A percentile compares a stretch with the other conserved stretches of the same genome.
Evolutionary conservation across 2,888 invertebrate species (phyloP).

Genomic region (Blastobasis lacticolella): DNA sequence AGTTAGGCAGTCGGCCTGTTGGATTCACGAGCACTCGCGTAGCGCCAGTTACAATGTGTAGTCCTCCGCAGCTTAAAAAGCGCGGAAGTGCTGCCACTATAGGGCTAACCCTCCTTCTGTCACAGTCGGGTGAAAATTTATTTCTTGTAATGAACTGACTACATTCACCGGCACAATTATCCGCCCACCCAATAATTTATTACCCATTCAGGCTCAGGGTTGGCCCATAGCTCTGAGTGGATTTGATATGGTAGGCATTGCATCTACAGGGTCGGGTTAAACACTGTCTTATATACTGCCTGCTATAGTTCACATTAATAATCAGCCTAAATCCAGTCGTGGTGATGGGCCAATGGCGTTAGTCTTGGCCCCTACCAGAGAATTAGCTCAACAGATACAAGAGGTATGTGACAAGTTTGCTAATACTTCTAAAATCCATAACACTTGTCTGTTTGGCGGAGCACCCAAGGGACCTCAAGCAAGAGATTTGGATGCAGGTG

Average conservation of each 20-base stretch:
- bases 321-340: slow-evolving; percentile 83
- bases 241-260: slow-evolving; percentile 90
- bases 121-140: no score
- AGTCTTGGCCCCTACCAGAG: slow-evolving; percentile 85
- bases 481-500: slow-evolving; percentile 81
- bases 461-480: slow-evolving; percentile 90
- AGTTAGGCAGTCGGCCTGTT: no score
- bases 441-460: slow-evolving; percentile 93
- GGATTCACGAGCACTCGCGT: no score
- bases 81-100: no score
- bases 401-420: slow-evolving; percentile 92
- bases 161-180: no score
- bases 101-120: no score
- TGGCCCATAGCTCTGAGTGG: slow-evolving; percentile 92
- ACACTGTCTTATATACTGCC: slow-evolving; percentile 88
- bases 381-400: slow-evolving; percentile 87
- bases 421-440: slow-evolving; percentile 83
- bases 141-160: no score
- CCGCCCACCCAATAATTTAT: no score
- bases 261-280: slow-evolving; percentile 89
- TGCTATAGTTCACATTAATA: slow-evolving; percentile 90
- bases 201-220: slow-evolving; percentile 91
- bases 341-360: slow-evolving; percentile 91
- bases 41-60: no score
- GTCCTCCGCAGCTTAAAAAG: no score